These are phyloP conservation scores for Dreissena polymorpha DNA, from an alignment of 1,140 invertebrate genomes.

Conservation along the genomic window DNA sequence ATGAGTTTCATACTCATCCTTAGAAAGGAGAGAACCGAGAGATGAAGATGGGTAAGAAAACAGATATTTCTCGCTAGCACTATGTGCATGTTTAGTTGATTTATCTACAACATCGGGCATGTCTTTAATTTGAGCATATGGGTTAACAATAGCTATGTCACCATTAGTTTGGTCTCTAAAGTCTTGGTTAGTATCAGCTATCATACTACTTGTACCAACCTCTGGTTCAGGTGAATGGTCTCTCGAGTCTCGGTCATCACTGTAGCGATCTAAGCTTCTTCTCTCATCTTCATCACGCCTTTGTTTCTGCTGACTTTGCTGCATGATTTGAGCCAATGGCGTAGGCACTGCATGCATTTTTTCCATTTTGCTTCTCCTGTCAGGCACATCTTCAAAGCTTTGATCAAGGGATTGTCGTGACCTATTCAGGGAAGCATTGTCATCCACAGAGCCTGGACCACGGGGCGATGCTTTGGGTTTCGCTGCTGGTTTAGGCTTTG, in stretches of 20 bases:
- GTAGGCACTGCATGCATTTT: slow-evolving; percentile 56
- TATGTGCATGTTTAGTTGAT: too few species aligned
- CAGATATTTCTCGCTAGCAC: slow-evolving; percentile 1
- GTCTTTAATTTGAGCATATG: slow-evolving; percentile 3
- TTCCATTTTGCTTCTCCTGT: slow-evolving; percentile 48
- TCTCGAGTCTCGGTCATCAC: slow-evolving; percentile 7
- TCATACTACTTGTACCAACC: slow-evolving; percentile 24
- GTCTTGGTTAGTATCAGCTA: slow-evolving; percentile 13
- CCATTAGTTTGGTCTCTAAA: background rate
- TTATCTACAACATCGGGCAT: too few species aligned
- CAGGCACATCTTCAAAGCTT: slow-evolving; percentile 45
- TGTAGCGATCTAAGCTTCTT: background rate
- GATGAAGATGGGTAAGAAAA: slow-evolving; percentile 53
- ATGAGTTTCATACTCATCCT: slow-evolving; percentile 31
- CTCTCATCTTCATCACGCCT: slow-evolving; percentile 27
- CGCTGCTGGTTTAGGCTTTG: slow-evolving; percentile 30
- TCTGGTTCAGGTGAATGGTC: slow-evolving; percentile 17
- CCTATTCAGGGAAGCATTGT: slow-evolving; percentile 30
- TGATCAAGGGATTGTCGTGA: slow-evolving; percentile 24
- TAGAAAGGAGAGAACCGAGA: slow-evolving; percentile 27
- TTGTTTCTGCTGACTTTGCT: slow-evolving; percentile 33
- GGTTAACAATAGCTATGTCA: background rate
- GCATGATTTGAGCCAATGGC: slow-evolving; percentile 44
- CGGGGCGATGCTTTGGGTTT: slow-evolving; percentile 34
- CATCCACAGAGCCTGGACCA: slow-evolving; percentile 1